Evolutionary conservation across 92 coral and sea anemone species (phyloP), one percentile per base, ranked within the genome.

Genomic region (Bergia puertoricense): DNA sequence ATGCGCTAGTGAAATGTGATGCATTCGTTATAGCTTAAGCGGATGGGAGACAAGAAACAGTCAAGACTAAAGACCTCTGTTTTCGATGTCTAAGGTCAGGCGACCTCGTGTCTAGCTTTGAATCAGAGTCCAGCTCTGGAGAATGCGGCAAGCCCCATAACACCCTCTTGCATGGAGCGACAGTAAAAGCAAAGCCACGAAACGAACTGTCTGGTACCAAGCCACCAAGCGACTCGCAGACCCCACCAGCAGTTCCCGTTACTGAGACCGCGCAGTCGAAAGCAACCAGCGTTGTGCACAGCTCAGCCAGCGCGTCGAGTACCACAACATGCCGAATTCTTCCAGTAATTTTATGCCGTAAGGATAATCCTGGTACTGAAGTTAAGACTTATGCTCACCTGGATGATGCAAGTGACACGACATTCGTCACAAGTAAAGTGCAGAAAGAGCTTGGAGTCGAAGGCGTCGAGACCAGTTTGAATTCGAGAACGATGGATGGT

Each of bases 331-430:
- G 59, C 13, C 59, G 59, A 0, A 54, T 54, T 10, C 59, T 54
- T 3, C 59, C 2, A 16, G 16, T 54, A 54, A 54, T 54, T 16
- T 0, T 54, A 3, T 54, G 13, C 13, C 59, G 13, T 54, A 54
- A 54, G 16, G 59, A 54, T 16, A 91, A 54, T 74, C 91, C 11
- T 74, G 81, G 38, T 69, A 90, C 44, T 44, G 91, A 68, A 89
- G 67, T 13, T 94, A 94, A 5, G 87, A 54, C 89, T 43, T 91
- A 91, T 43, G 93, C 91, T 6, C 91, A 87, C 30, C 89, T 91
- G 30, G 92, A 86, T 22, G 89, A 92, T 16, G 96, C 91, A 15
- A 94, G 96, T 50, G 91, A 94, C 84, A 86, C 94, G 11, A 94
- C 96, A 68, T 94, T 94, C 89, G 81, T 92, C 1, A 90, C 84